phyloP scores from a whole-genome alignment of 2,797 vertebrate genomes.

The Triplophysa bombifrons region DNA sequence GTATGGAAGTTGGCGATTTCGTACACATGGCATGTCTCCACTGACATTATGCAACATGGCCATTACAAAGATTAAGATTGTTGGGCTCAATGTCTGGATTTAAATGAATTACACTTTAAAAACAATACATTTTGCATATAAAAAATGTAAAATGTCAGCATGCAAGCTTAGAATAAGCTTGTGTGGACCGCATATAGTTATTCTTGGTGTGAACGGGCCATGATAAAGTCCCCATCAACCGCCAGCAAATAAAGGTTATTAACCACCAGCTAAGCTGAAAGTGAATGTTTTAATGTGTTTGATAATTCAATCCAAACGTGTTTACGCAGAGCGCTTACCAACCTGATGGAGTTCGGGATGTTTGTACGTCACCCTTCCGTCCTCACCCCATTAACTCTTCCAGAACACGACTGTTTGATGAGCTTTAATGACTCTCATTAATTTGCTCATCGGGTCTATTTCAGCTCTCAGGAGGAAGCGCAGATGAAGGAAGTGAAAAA shows the following conservation, averaged over 20 bases:
- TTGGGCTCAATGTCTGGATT: no score
- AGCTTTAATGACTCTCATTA: neutral
- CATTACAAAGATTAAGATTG: neutral
- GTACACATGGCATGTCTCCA: no score
- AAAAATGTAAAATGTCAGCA: no score
- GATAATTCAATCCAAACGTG: neutral
- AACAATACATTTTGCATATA: neutral
- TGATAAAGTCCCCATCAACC: neutral
- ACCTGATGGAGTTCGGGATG: neutral
- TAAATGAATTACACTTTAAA: no score
- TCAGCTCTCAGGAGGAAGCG: neutral
- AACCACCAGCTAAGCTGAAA: neutral
- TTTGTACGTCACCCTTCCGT: neutral
- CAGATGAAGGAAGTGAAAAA: neutral
- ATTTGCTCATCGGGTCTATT: neutral
- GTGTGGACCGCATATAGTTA: neutral
- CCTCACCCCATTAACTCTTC: neutral
- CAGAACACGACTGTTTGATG: neutral
- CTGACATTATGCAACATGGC: neutral
- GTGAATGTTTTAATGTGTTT: neutral
- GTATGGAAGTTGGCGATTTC: no score
- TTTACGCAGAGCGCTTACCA: neutral
- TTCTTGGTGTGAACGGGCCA: no score
- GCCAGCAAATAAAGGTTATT: neutral
- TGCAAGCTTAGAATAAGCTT: no score